A percentile compares a stretch with the other conserved stretches of the same genome.
Conservation (phyloP, 2,888 invertebrate species). For the Parochlus steinenii region DNA sequence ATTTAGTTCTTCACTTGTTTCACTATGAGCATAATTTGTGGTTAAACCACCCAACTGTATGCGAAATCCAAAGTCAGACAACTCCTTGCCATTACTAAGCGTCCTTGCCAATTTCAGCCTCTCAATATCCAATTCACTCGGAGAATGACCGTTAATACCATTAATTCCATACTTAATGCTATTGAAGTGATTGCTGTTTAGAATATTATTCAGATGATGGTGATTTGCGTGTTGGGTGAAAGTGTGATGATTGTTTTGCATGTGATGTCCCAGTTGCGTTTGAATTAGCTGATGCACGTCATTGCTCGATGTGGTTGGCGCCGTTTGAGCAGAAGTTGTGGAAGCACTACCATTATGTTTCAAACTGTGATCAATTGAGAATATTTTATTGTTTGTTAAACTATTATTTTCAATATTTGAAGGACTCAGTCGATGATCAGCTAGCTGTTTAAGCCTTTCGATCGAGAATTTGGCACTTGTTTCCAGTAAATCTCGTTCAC, state of each 20-base stretch:
- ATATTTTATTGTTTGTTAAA: slow-evolving; percentile 10
- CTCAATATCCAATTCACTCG: slow-evolving; percentile 27
- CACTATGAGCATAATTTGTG: slow-evolving; percentile 27
- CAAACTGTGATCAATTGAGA: slow-evolving; percentile 9
- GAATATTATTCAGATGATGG: slow-evolving; percentile 15
- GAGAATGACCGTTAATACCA: slow-evolving; percentile 6
- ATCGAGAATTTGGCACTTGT: slow-evolving; percentile 24
- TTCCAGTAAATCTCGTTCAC: slow-evolving; percentile 13
- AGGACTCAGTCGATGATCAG: slow-evolving; percentile 27
- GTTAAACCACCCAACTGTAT: slow-evolving; percentile 31
- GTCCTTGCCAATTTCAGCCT: slow-evolving; percentile 26
- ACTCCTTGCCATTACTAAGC: slow-evolving; percentile 20
- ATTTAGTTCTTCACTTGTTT: slow-evolving; percentile 31
- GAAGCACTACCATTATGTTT: slow-evolving; percentile 11
- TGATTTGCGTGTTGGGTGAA: slow-evolving; percentile 13
- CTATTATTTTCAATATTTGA: slow-evolving; percentile 18
- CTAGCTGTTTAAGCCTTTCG: slow-evolving; percentile 27
- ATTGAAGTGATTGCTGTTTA: slow-evolving; percentile 13
- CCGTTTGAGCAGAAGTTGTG: slow-evolving; percentile 16
- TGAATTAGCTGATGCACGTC: slow-evolving; percentile 8
- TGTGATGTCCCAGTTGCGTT: slow-evolving; percentile 14
- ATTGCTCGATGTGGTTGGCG: slow-evolving; percentile 6
- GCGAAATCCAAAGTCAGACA: slow-evolving; percentile 31
- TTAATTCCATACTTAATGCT: slow-evolving; percentile 12
- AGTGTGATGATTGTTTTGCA: slow-evolving; percentile 6